Base-by-base conservation (phyloP, 2,113 vertebrate species). In the Petrocephalus zakoni region DNA sequence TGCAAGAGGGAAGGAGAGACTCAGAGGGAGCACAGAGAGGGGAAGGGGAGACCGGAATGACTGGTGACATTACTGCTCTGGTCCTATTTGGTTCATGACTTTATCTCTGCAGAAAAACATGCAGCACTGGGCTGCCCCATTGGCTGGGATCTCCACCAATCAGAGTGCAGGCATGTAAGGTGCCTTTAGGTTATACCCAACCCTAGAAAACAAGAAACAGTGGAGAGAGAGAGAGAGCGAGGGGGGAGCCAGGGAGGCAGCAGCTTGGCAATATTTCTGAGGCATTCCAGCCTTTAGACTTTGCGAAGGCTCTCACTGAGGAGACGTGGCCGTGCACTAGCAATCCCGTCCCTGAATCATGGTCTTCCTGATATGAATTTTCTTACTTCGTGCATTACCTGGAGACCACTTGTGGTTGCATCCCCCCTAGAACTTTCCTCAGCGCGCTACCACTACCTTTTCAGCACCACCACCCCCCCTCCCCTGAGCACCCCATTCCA, bases 151-250 rank as follows among this genome's bases (percentile, higher is more conserved):
- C 89, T 91, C 94, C 91, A 95, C 96, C 95, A 96, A 96, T 96
- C 94, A 90, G 94, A 94, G 92, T 89, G 37, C 90, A 95, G 94
- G 92, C 94, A 95, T 93, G 94, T 94, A 96, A 96, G 95, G 95
- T 95, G 95, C 95, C 95, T 96, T 95, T 95, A 95, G 96, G 94
- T 96, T 96, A 94, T 94, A 95, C 94, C 93, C 95, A 90, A 82
- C 87, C 89, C 89, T 78, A 88, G 88, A 90, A 90, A 87, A 88
- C 84, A 75, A 89, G 61, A 68, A 89, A 89, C 55, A 92, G 61
- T 87, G 56, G 89, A 91, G 87, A 89, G 89, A 88, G 88, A 89
- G 89, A 91, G 87, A 89, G 89, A 88, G 88, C 89, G 83, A 91
- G 89, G 86, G 88, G 56, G 25, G 89, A 87, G 89, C 90, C 90